Conservation (phyloP, 2,797 vertebrate species). For the Darevskia mixta region DNA sequence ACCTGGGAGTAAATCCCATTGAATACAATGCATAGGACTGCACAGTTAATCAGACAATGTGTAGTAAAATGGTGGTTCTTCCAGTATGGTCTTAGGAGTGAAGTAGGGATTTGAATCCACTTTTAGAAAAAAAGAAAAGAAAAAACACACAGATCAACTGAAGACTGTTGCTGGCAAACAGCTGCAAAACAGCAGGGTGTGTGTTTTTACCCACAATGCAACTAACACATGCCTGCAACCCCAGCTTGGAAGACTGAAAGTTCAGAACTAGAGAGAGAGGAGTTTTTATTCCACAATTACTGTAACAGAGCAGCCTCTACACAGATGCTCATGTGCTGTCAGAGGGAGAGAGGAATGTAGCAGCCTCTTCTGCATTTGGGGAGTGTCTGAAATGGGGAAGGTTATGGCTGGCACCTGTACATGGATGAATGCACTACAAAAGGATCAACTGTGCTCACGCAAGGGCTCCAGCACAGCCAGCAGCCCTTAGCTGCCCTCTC, state of each 20-base stretch:
- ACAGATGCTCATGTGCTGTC: background rate
- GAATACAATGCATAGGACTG: background rate
- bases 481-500: background rate
- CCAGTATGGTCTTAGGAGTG: background rate
- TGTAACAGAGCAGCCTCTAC: background rate
- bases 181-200: background rate
- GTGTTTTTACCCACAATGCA: background rate
- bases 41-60: background rate
- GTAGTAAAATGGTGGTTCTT: background rate
- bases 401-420: background rate
- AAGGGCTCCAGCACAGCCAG: background rate
- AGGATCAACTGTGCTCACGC: slow-evolving; percentile 10
- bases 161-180: background rate
- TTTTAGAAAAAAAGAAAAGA: background rate
- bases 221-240: background rate
- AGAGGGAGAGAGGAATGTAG: background rate
- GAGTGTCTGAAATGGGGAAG: background rate
- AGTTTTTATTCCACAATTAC: background rate
- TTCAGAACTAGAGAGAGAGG: background rate
- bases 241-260: background rate
- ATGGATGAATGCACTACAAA: background rate
- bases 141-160: background rate
- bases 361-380: background rate
- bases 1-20: background rate
- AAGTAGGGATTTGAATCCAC: background rate